phyloP scores from a whole-genome alignment of 2,888 invertebrate species.

The Aspidiotus destructor region DNA sequence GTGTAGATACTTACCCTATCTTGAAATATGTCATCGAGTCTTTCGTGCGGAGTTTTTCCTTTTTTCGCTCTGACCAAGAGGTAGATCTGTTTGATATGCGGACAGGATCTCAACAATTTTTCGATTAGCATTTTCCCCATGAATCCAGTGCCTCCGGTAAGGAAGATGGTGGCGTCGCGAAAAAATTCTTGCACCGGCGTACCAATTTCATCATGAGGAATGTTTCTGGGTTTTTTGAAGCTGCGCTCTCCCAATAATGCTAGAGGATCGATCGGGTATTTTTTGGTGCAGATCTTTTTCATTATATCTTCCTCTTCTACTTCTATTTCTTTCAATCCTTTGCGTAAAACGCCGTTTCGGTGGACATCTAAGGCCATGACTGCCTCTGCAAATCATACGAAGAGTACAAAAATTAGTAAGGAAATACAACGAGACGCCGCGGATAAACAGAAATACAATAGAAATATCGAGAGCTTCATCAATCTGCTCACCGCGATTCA shows the following conservation, averaged over 20 bases:
- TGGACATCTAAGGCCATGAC: conserved; percentile 34
- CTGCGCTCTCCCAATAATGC: conserved; percentile 35
- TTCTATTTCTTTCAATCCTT: conserved; percentile 11
- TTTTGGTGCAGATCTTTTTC: conserved; percentile 34
- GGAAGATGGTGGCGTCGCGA: conserved; percentile 58
- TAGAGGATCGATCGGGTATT: conserved; percentile 35
- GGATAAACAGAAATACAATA: too few relatives aligned
- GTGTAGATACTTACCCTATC: conserved; percentile 38
- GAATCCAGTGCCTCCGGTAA: conserved; percentile 73
- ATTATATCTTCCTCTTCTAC: conserved; percentile 13
- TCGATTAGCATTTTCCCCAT: conserved; percentile 61
- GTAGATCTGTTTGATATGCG: conserved; percentile 51
- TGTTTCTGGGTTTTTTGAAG: conserved; percentile 34
- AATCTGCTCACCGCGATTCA: too few relatives aligned
- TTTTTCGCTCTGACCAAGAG: conserved; percentile 51
- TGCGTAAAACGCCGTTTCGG: conserved; percentile 15
- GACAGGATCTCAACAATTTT: conserved; percentile 55
- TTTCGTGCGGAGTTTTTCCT: conserved; percentile 47
- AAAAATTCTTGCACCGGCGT: conserved; percentile 54
- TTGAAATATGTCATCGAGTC: conserved; percentile 46
- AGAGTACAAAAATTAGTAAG: not conserved
- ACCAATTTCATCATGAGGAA: conserved; percentile 33
- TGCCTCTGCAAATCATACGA: not conserved
- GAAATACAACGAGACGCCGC: not conserved
- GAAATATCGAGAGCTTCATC: not conserved